A percentile compares a stretch with the other conserved stretches of the same genome.
These are phyloP conservation scores for Leptosomus discolor DNA, from an alignment of 2,113 vertebrate genomes.

Conservation along the genomic window DNA sequence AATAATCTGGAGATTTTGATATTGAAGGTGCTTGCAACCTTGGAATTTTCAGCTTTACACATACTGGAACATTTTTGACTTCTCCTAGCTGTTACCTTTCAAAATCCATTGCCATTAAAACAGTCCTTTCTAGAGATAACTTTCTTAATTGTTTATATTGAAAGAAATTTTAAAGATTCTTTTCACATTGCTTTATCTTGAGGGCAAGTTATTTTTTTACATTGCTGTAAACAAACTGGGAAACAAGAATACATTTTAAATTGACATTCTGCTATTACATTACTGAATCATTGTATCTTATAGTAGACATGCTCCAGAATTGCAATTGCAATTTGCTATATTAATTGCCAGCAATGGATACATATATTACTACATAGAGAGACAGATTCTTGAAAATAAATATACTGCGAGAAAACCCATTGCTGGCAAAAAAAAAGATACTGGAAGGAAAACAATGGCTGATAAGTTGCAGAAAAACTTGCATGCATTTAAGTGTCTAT, in stretches of 20 bases:
- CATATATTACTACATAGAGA: background rate
- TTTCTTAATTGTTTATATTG: background rate
- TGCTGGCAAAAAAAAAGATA: background rate
- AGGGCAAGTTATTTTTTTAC: background rate
- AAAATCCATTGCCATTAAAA: background rate
- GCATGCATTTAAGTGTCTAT: accelerated
- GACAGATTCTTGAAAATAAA: background rate
- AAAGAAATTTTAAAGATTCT: background rate
- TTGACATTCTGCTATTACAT: background rate
- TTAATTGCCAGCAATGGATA: background rate
- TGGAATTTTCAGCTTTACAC: background rate
- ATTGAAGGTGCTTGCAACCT: background rate
- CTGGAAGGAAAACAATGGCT: background rate
- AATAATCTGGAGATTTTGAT: background rate
- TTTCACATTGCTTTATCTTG: background rate
- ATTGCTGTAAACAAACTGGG: background rate
- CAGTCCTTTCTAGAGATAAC: background rate
- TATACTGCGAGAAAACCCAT: background rate
- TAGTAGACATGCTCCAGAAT: background rate
- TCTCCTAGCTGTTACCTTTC: background rate
- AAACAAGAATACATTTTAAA: background rate
- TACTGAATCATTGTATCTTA: background rate
- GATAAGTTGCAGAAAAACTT: background rate
- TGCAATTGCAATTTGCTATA: background rate
- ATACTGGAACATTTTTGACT: background rate